Evolutionary conservation across 2,113 vertebrate genomes (phyloP), one percentile per base, ranked within the genome.

Genomic region (Grammomys surdaster): DNA sequence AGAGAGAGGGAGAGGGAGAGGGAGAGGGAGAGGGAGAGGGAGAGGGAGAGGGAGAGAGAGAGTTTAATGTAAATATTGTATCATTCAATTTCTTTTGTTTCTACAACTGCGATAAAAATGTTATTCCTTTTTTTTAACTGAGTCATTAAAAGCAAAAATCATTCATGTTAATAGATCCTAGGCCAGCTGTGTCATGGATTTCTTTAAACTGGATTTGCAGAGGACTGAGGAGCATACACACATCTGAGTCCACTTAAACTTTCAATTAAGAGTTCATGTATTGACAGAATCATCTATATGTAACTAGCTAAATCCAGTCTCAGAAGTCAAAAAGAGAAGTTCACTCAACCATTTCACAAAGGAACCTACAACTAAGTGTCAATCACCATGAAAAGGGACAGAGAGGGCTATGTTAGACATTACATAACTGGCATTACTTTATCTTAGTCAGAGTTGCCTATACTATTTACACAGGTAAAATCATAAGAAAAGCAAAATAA

Each of bases 21-120:
- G 31, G 28, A 77, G 33, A 33, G 12, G 33, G 14, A 69, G 9
- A 3, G 33, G 51, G 6, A 77, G 7, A 78, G 12, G 12, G 10
- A n/a, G n/a, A 24, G 24, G 51, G 28, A 51, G 3, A 36, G 0
- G 36, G 1, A 54, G 17, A 40, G 0, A 58, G 1, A 17, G 3
- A 36, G 26, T 31, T 40, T 82, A 58, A n/a, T 58, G 54, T 58
- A 11, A 40, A 7, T 22, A 60, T 40, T 16, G 17, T 46, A 76
- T 46, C 4, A 76, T 28, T 40, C 20, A 58, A 26, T 82, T 12
- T 5, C 4, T 82, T 58, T 82, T 60, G 17, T 60, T 82, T 82
- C 33, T 40, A n/a, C 3, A 58, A 40, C 36, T 58, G 10, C 58
- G 40, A n/a, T 54, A 51, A 67, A 65, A 67, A 46, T 33, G 10